Conservation (phyloP, 2,797 vertebrate species). For the Acrossocheilus fasciatus region DNA sequence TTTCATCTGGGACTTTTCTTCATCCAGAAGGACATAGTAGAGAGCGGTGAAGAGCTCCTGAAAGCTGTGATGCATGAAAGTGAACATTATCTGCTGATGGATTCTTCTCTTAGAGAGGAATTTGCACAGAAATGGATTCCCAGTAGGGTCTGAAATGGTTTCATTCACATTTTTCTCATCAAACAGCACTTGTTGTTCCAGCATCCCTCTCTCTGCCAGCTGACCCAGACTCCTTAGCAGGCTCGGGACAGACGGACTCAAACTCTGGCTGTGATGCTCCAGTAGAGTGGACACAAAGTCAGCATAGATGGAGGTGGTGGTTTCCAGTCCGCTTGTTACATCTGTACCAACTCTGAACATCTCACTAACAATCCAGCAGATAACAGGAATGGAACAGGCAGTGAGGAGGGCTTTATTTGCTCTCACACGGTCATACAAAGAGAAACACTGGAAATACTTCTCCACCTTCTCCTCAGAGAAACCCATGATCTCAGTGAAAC, state of each 20-base stretch:
- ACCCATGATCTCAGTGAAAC: constrained; percentile 24
- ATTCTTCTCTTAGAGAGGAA: not conserved
- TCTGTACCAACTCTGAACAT: not conserved
- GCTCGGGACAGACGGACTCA: not conserved
- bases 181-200: constrained; percentile 37
- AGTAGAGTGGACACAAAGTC: constrained; percentile 37
- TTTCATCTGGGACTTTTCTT: constrained; percentile 25
- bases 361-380: constrained; percentile 32
- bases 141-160: not conserved
- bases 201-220: constrained; percentile 42
- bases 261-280: constrained; percentile 39
- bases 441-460: constrained; percentile 6
- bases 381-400: constrained; percentile 39
- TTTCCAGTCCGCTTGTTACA: not conserved
- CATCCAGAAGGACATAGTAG: constrained; percentile 34
- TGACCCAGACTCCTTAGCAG: constrained; percentile 25
- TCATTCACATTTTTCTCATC: not conserved
- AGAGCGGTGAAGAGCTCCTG: constrained; percentile 52
- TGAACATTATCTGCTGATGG: not conserved
- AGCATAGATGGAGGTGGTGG: constrained; percentile 35
- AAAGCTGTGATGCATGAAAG: constrained; percentile 40
- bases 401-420: constrained; percentile 23
- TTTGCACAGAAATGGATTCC: constrained; percentile 14
- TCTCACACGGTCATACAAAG: not conserved
- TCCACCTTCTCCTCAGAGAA: constrained; percentile 18